Conservation (phyloP, 1,140 invertebrate genomes). For the Drosophila leontia region DNA sequence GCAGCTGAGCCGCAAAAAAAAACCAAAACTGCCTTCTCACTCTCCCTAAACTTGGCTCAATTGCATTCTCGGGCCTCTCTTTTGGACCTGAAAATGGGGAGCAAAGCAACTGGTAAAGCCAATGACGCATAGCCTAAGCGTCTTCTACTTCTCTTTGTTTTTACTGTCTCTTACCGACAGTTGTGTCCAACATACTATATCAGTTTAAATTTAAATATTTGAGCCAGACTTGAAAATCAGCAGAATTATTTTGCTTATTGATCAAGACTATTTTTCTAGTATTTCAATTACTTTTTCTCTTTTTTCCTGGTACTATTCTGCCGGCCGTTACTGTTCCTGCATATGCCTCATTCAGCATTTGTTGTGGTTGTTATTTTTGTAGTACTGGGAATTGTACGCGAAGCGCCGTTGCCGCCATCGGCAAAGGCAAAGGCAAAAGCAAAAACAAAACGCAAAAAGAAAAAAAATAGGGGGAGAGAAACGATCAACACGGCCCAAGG, state of each 20-base stretch:
- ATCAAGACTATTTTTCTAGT: neutral
- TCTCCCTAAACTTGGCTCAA: slow-evolving; percentile 17
- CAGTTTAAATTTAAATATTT: neutral
- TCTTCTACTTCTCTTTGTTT: slow-evolving; percentile 20
- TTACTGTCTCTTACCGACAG: slow-evolving; percentile 4
- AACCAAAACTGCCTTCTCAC: slow-evolving; percentile 15
- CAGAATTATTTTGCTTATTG: neutral
- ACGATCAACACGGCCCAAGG: slow-evolving; percentile 19
- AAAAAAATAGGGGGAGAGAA: slow-evolving; percentile 19
- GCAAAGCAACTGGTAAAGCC: slow-evolving; percentile 30
- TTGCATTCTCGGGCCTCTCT: slow-evolving; percentile 41
- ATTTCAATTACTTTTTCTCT: neutral
- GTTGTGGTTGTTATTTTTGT: slow-evolving; percentile 31
- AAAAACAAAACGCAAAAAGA: slow-evolving; percentile 53
- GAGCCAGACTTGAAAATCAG: neutral
- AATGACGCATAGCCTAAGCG: slow-evolving; percentile 57
- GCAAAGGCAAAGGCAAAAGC: slow-evolving; percentile 60
- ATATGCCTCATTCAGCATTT: slow-evolving; percentile 68
- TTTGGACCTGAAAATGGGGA: slow-evolving; percentile 9
- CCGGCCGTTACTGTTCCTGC: slow-evolving; percentile 9
- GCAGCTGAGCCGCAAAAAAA: slow-evolving; percentile 36
- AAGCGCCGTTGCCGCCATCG: slow-evolving; percentile 78
- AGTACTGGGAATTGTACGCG: slow-evolving; percentile 66
- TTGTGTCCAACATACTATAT: neutral
- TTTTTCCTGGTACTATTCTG: slow-evolving; percentile 6